Evolutionary conservation across 2,888 invertebrate genomes (phyloP), one percentile per base, ranked within the genome.

Genomic region (Clitarchus hookeri): DNA sequence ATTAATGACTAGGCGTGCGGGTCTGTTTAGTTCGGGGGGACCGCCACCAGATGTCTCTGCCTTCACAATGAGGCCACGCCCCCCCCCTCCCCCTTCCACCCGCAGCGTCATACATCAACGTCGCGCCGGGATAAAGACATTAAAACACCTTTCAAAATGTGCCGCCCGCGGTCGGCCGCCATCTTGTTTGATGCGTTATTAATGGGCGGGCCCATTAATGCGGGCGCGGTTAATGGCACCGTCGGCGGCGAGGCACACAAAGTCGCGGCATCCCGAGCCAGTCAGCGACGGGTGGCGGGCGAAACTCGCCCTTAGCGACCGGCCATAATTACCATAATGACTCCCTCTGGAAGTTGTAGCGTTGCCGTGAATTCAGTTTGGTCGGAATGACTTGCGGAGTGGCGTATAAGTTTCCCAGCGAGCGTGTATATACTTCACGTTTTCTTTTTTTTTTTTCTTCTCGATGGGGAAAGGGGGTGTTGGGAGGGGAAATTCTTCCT

Each of bases 171-270:
- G 86, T 85, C 79, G 87, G 65, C 65, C 87, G 87, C 87, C 87
- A 87, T 87, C 85, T 87, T 87, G 87, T 87, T 85, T 87, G 86
- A 87, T 87, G 87, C 86, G 86, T 83, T 85, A 86, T 87, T 87
- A 87, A 87, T 87, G 86, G 86, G 44, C 84, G 36, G 84, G 26
- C 86, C 78, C 86, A 85, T 86, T 86, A 86, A 83, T 83, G 85
- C 78, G 82, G 54, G 79, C 23, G 36, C 44, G 48, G 65, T 87
- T 85, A 87, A 85, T 87, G 87, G 54, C 82, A 16, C 53, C 25
- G 26, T 48, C 26, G 27, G 26, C 36, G 12, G 27, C 53, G 27
- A 83, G 83, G 83, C 48, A 16, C 48, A 25, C 44, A 48, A 48
- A 9, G n/a, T 48, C 19, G 16, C 16, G 44, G 16, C 16, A 3